Conservation (phyloP, 2,888 invertebrate genomes). For the Ferrisia virgata region DNA sequence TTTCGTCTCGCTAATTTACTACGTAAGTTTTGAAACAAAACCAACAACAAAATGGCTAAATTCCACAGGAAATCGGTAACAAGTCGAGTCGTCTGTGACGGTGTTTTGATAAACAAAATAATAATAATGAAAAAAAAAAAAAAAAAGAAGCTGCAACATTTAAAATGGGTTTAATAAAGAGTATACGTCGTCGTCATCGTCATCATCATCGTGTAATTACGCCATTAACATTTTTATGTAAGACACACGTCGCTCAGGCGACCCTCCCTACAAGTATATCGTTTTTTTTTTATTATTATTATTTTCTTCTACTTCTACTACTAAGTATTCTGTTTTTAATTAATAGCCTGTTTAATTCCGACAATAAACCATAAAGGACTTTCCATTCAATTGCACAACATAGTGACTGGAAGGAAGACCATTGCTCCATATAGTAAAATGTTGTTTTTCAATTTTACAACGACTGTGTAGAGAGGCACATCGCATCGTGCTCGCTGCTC, state of each 20-base stretch:
- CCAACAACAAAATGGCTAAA: background rate
- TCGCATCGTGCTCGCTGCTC: too few relatives aligned
- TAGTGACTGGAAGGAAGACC: background rate
- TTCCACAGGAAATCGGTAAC: background rate
- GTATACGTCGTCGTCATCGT: too few relatives aligned
- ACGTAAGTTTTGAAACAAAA: background rate
- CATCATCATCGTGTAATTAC: background rate
- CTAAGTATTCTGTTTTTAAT: too few relatives aligned
- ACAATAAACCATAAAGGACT: background rate
- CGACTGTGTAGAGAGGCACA: too few relatives aligned
- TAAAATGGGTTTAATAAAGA: background rate
- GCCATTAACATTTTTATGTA: constrained; percentile 6
- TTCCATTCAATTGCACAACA: background rate
- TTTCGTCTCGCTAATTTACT: constrained; percentile 1
- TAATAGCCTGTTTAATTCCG: background rate
- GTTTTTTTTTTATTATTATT: too few relatives aligned
- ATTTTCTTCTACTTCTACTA: too few relatives aligned
- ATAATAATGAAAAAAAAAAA: too few relatives aligned
- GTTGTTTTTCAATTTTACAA: background rate
- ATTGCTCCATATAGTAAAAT: background rate
- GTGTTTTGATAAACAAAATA: background rate
- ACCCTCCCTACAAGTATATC: background rate
- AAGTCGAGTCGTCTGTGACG: background rate
- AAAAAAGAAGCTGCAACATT: background rate
- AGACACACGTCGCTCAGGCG: background rate